These are phyloP conservation scores for Archaeoteleia sp. DNA, from an alignment of 2,888 invertebrate genomes.

Conservation along the genomic window DNA sequence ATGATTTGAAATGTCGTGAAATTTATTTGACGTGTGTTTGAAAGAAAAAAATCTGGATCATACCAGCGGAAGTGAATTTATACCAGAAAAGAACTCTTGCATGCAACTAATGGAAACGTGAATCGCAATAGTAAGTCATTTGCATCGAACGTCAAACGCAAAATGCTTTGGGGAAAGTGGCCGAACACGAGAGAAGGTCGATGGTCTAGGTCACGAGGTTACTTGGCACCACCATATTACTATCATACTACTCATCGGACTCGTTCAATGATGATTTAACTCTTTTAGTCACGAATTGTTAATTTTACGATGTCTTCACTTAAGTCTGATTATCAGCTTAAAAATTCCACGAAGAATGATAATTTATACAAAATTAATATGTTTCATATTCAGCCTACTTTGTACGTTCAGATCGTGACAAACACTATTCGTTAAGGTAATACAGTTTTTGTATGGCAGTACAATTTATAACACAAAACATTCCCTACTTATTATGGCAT, in stretches of 20 bases:
- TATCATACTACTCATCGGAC: conserved; percentile 20
- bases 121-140: conserved; percentile 64
- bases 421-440: conserved; percentile 18
- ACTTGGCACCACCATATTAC: conserved; percentile 18
- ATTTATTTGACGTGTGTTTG: conserved; percentile 6
- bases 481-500: conserved; percentile 16
- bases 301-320: too few relatives aligned
- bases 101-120: conserved; percentile 65
- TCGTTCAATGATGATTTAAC: conserved; percentile 24
- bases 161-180: conserved; percentile 52
- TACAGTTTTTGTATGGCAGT: conserved; percentile 2
- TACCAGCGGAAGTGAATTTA: conserved; percentile 1
- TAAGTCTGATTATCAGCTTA: conserved; percentile 17
- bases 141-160: conserved; percentile 60
- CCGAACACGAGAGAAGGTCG: conserved; percentile 9
- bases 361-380: conserved; percentile 7
- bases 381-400: too few relatives aligned
- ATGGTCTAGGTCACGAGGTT: conserved; percentile 33
- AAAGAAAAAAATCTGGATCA: neutral
- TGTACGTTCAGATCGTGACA: conserved; percentile 9
- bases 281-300: conserved; percentile 23
- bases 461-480: conserved; percentile 1
- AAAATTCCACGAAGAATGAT: conserved; percentile 5
- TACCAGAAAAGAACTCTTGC: conserved; percentile 20
- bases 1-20: neutral